phyloP scores from a whole-genome alignment of 1,140 invertebrate genomes.

The Lysiphlebus fabarum region DNA sequence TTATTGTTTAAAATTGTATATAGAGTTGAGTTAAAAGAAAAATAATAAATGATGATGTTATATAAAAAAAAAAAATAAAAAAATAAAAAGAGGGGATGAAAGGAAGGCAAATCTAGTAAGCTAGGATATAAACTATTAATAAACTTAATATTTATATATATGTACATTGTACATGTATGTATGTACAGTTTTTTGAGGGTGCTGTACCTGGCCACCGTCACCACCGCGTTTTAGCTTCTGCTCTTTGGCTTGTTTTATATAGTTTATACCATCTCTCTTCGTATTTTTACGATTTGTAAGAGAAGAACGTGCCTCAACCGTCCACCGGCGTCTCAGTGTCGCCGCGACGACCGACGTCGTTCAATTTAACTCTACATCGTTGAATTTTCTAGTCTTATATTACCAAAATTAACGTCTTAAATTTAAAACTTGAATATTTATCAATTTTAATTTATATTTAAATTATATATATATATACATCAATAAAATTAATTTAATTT shows the following conservation, averaged over 20 bases:
- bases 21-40: neutral
- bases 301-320: slow-evolving; percentile 40
- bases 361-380: slow-evolving; percentile 16
- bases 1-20: neutral
- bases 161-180: no score
- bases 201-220: slow-evolving; percentile 50
- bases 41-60: neutral
- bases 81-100: neutral
- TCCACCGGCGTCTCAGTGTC: slow-evolving; percentile 54
- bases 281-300: slow-evolving; percentile 20
- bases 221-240: slow-evolving; percentile 8
- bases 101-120: slow-evolving; percentile 53
- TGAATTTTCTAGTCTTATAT: slow-evolving; percentile 21
- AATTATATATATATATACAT: no score
- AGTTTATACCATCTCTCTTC: slow-evolving; percentile 17
- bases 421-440: no score
- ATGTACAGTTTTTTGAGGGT: slow-evolving; percentile 45
- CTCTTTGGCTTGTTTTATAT: slow-evolving; percentile 16
- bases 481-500: no score
- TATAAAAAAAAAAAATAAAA: no score
- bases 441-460: no score
- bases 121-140: slow-evolving; percentile 56
- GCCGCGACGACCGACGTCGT: slow-evolving; percentile 53
- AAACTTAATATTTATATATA: slow-evolving; percentile 28
- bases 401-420: slow-evolving; percentile 13